Conservation (phyloP, 2,797 vertebrate genomes). For the Rachycentron canadum region DNA sequence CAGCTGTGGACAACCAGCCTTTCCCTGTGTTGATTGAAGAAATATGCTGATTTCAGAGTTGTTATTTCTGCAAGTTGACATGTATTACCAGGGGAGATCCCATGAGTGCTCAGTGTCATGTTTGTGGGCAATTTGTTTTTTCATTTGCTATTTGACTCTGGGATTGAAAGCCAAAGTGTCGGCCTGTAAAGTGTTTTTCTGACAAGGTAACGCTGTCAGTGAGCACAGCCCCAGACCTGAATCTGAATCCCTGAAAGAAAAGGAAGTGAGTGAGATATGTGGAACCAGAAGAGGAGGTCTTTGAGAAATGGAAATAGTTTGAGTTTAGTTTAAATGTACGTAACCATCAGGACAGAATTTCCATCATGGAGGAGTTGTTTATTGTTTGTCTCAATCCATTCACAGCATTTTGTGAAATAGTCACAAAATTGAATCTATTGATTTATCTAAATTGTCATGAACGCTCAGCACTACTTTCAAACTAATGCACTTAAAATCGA, state of each 20-base stretch:
- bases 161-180: neutral
- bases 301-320: neutral
- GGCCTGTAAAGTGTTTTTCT: too few relatives aligned
- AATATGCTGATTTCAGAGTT: too few relatives aligned
- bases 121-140: neutral
- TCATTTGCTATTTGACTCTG: neutral
- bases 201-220: neutral
- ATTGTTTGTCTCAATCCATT: too few relatives aligned
- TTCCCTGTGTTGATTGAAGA: neutral
- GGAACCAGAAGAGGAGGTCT: neutral
- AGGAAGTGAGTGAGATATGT: neutral
- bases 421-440: too few relatives aligned
- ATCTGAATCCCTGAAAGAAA: neutral
- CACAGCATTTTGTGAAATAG: too few relatives aligned
- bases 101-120: neutral
- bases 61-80: too few relatives aligned
- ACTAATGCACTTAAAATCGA: too few relatives aligned
- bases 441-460: too few relatives aligned
- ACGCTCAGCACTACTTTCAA: too few relatives aligned
- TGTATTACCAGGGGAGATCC: neutral
- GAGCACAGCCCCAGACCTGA: neutral
- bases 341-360: neutral
- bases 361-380: neutral
- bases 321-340: neutral
- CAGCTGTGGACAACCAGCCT: neutral